Evolutionary conservation across 1,140 invertebrate species (phyloP).

Genomic region (honey bee (Apis mellifera)): Amel_HAv3.1 CM009931.2:14898501-14899000

Average conservation of each 20-base stretch:
- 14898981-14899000: constrained; percentile 82
- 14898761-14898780: constrained; percentile 83
- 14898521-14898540: constrained; percentile 84
- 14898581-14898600: constrained; percentile 84
- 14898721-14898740: constrained; percentile 51
- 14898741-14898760: constrained; percentile 77
- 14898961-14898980: constrained; percentile 92
- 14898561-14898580: constrained; percentile 79
- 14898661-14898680: constrained; percentile 83
- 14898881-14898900: constrained; percentile 85
- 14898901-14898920: constrained; percentile 85
- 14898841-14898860: constrained; percentile 79
- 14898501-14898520: constrained; percentile 83
- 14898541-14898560: constrained; percentile 82
- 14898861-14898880: constrained; percentile 72
- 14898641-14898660: constrained; percentile 78
- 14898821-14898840: constrained; percentile 81
- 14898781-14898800: constrained; percentile 81
- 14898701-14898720: constrained; percentile 74
- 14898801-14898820: constrained; percentile 80
- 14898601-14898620: constrained; percentile 86
- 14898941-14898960: constrained; percentile 92
- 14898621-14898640: constrained; percentile 75
- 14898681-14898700: constrained; percentile 79
- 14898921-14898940: constrained; percentile 95